Evolutionary conservation across 2,113 vertebrate genomes (phyloP).

Genomic region (Pagrus major): DNA sequence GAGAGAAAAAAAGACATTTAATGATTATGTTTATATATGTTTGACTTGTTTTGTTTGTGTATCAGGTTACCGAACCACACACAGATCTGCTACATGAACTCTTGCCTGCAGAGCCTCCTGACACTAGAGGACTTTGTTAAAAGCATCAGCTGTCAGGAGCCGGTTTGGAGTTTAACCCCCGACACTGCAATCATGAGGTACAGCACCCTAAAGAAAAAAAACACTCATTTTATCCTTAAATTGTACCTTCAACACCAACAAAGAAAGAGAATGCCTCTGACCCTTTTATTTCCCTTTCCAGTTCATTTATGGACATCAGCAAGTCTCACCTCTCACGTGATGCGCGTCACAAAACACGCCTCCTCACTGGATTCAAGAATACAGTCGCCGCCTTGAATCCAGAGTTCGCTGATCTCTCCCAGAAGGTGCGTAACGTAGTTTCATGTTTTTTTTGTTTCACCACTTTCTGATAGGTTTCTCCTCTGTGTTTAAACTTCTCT

Average conservation of each 20-base stretch:
- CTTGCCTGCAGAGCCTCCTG: constrained; percentile 48
- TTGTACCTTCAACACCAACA: not conserved
- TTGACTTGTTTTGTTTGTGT: too few relatives aligned
- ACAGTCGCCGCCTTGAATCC: not conserved
- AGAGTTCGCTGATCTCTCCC: not conserved
- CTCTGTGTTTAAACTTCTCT: too few relatives aligned
- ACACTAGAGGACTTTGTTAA: constrained; percentile 22
- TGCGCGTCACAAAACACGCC: not conserved
- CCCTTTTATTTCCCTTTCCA: not conserved
- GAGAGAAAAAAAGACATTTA: too few relatives aligned
- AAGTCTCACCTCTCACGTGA: not conserved
- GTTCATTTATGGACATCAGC: constrained; percentile 19
- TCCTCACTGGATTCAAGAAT: constrained; percentile 5
- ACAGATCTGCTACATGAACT: constrained; percentile 33
- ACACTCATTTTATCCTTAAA: not conserved
- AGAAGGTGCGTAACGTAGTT: constrained; percentile 14
- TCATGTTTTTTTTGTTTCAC: not conserved
- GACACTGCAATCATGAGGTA: constrained; percentile 18
- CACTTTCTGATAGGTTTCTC: too few relatives aligned
- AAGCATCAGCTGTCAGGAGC: not conserved
- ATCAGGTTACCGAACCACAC: not conserved
- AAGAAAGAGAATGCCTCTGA: not conserved
- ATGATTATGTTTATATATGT: too few relatives aligned
- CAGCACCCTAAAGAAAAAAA: not conserved
- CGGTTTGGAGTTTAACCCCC: not conserved